Evolutionary conservation across 2,113 vertebrate genomes (phyloP), one percentile per base, ranked within the genome.

Genomic region (Theristicus caerulescens): DNA sequence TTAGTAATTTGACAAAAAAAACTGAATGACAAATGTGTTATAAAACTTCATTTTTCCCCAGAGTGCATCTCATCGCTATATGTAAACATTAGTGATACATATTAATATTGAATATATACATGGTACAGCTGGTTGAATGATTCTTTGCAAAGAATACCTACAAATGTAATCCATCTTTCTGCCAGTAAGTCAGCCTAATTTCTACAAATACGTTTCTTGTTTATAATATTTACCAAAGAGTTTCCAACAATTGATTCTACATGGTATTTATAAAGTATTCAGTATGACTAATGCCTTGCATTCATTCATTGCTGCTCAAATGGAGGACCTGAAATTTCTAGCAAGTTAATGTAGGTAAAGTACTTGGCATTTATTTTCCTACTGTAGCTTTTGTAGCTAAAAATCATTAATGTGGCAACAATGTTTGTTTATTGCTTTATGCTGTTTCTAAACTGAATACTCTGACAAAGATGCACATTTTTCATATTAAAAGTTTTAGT

Each of bases 201-300:
- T 93, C 86, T 92, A 46, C n/a, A 91, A 73, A 67, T 36, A 24
- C 0, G 0, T 84, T 90, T 88, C 57, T 88, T 86, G 44, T 74
- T 71, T 83, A 44, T 44, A 38, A 25, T 47, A 52, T 76, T 78
- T 83, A 67, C 82, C 67, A 88, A 71, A 84, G 59, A 79, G 7
- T 88, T 94, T 82, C 32, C 44, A 86, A 24, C 42, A 92, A 79
- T 90, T 71, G 72, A 91, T 95, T 95, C 62, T 91, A 79, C 52
- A 55, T 73, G 86, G 51, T 74, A 59, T 79, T 89, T 82, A 49
- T 47, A 84, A 84, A 36, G 38, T 79, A 64, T 69, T 57, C 4
- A 1, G 47, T 69, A 79, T 86, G 66, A 84, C 26, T 76, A 91
- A 88, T 92, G 54, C 21, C 19, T 87, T 79, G 11, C n/a, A 44